phyloP scores from a whole-genome alignment of 2,888 invertebrate genomes.

The Cephus pulcher region DNA sequence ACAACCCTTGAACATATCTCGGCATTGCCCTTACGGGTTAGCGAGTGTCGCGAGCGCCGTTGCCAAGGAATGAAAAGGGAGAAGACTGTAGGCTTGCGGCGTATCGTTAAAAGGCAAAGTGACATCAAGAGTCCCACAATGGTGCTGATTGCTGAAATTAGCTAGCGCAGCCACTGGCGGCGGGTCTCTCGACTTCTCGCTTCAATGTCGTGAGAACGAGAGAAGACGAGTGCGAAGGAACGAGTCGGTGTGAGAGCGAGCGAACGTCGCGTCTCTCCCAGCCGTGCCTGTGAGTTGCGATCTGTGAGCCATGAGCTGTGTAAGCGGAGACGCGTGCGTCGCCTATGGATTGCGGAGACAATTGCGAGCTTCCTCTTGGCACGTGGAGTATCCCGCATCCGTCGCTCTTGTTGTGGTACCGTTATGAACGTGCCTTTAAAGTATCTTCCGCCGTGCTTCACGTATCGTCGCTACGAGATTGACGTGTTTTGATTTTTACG shows the following conservation, averaged over 20 bases:
- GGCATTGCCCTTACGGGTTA: background rate
- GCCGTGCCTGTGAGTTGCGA: background rate
- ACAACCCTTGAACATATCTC: background rate
- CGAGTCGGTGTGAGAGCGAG: background rate
- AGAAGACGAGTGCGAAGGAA: background rate
- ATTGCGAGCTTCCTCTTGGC: slow-evolving; percentile 52
- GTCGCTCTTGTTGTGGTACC: background rate
- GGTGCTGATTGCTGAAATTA: slow-evolving; percentile 51
- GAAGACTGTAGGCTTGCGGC: background rate
- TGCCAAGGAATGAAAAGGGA: background rate
- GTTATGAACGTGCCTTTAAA: slow-evolving; percentile 37
- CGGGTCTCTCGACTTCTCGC: background rate
- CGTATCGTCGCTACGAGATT: background rate
- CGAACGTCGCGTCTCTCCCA: background rate
- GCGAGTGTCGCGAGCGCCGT: background rate
- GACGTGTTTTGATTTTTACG: background rate
- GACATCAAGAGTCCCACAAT: slow-evolving; percentile 43
- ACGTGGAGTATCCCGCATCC: background rate
- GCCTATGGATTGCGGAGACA: slow-evolving; percentile 45
- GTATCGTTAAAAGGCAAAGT: slow-evolving; percentile 34
- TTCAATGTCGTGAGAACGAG: background rate
- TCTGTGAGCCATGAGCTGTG: background rate
- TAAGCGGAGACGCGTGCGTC: background rate
- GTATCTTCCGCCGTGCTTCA: slow-evolving; percentile 28
- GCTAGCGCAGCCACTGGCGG: slow-evolving; percentile 39